Evolutionary conservation across 2,113 vertebrate genomes (phyloP), one percentile per base, ranked within the genome.

Genomic region (Empidonax traillii): DNA sequence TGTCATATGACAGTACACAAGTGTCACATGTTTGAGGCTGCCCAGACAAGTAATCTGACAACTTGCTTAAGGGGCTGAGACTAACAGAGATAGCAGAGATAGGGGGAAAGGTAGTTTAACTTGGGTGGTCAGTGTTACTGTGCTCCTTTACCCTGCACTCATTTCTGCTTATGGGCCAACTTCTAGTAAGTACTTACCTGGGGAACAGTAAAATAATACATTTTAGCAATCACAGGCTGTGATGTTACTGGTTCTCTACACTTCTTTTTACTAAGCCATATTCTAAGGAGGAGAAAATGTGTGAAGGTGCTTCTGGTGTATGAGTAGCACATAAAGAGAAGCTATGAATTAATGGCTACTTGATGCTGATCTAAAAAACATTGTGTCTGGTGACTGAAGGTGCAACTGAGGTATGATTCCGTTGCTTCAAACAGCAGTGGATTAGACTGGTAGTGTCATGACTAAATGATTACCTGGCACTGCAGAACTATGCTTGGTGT

Each of bases 1-100:
- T 96, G 93, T 97, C 95, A 90, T 77, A 90, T 97, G 94, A 93
- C 95, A 79, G 91, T 62, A 61, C 74, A 53, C 91, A 89, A 91
- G 62, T 94, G 91, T 96, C 94, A 96, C 94, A 94, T 96, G 95
- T 49, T 82, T 92, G 62, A 65, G 74, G 62, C 90, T 77, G 86
- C 47, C 68, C 61, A 67, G 88, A 77, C 51, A 58, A 94, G 84
- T 81, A 78, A 90, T 89, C 43, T 90, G 89, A 41, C 55, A 67
- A 75, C 13, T 73, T 63, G 33, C 76, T 88, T 77, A 52, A 52
- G 43, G 78, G 56, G 11, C 79, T 9, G 73, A 92, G 76, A 22
- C 59, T 80, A 85, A 56, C 35, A 53, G 68, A n/a, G 76, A 47
- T 65, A 69, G 85, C 72, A 71, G 68, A 80, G 35, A 44, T 28